These are phyloP conservation scores for Circaetus gallicus DNA, from an alignment of 2,113 vertebrate genomes.

Conservation along the genomic window DNA sequence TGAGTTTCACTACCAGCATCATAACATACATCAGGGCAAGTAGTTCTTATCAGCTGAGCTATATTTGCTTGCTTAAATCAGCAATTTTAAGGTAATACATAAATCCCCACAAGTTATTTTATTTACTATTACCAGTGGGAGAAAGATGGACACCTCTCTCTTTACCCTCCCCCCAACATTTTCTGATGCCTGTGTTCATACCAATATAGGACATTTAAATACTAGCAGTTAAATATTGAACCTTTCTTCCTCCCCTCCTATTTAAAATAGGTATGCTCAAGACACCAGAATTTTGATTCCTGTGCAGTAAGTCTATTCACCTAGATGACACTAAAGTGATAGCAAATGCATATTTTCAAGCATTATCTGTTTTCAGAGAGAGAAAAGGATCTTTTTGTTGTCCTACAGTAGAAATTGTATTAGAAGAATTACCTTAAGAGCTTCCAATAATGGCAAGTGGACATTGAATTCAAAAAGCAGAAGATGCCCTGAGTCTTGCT, in stretches of 20 bases:
- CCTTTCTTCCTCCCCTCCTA: not conserved
- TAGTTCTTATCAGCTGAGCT: not conserved
- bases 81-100: not conserved
- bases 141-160: not conserved
- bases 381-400: not conserved
- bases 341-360: not conserved
- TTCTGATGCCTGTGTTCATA: not conserved
- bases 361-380: not conserved
- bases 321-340: not conserved
- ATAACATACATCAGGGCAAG: not conserved
- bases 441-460: not conserved
- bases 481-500: not conserved
- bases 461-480: not conserved
- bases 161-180: no score
- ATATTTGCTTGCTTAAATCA: not conserved
- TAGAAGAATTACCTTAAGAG: not conserved
- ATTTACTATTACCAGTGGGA: not conserved
- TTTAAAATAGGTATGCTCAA: not conserved
- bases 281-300: not conserved
- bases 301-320: not conserved
- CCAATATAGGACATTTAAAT: not conserved
- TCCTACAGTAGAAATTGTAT: not conserved
- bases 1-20: not conserved
- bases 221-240: not conserved
- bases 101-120: not conserved